phyloP scores from a whole-genome alignment of 1,140 invertebrate genomes.

The Ostrea edulis region DNA sequence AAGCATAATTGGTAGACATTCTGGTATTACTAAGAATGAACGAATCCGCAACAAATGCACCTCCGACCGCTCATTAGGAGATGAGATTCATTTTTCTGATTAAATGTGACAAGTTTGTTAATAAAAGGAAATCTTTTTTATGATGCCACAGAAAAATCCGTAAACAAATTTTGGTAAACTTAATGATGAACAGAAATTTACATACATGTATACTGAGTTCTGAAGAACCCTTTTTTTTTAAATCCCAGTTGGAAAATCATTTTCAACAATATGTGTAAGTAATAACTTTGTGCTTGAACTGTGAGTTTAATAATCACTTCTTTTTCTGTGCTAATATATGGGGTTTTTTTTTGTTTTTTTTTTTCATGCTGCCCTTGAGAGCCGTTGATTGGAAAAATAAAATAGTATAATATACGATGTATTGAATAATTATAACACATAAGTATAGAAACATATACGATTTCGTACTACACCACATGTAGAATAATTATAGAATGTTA shows the following conservation, averaged over 20 bases:
- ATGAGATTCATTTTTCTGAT: not conserved
- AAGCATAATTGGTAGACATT: not conserved
- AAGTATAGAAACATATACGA: not conserved
- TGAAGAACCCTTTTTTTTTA: not conserved
- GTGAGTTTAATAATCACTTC: no score
- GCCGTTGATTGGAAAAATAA: no score
- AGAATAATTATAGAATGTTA: constrained; percentile 12
- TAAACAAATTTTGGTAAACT: not conserved
- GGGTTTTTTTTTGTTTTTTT: no score
- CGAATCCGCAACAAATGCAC: not conserved
- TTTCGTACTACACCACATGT: no score
- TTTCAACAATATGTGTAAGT: no score
- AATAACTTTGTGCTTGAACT: no score
- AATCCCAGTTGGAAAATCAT: not conserved
- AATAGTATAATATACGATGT: no score
- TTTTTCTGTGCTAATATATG: no score
- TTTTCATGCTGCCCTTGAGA: no score
- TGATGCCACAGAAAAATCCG: no score
- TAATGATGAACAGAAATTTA: constrained; percentile 11
- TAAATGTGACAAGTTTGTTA: constrained; percentile 19
- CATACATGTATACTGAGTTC: not conserved
- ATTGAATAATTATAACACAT: not conserved
- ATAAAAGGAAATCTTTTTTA: no score
- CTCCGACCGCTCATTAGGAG: not conserved
- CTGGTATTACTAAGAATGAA: not conserved